Conservation (phyloP, 1,140 invertebrate species). For the Oncopodura yosiiana region DNA sequence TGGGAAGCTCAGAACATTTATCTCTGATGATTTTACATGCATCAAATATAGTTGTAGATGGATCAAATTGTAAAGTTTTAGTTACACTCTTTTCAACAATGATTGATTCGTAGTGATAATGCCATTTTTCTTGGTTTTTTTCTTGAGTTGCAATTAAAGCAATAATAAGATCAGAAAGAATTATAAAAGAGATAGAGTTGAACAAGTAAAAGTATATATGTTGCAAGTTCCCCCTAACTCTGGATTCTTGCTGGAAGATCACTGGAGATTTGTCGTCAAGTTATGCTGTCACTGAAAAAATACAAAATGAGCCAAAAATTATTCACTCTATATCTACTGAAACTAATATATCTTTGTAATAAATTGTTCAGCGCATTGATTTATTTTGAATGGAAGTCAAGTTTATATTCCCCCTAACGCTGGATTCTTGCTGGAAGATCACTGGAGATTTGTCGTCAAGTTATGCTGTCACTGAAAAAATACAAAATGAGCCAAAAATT, state of each 20-base stretch:
- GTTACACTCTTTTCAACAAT: conserved; percentile 85
- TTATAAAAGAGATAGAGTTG: too few species aligned
- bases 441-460: not conserved
- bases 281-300: not conserved
- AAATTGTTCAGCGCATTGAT: too few species aligned
- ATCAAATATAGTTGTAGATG: conserved; percentile 84
- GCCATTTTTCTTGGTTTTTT: conserved; percentile 50
- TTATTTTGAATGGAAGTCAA: too few species aligned
- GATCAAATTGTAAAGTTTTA: conserved; percentile 97
- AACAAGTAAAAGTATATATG: not conserved
- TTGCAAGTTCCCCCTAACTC: not conserved
- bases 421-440: not conserved
- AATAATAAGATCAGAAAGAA: not conserved
- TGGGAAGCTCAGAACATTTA: conserved; percentile 74
- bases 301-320: not conserved
- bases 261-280: not conserved
- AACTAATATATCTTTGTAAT: too few species aligned
- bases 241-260: not conserved
- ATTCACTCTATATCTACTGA: too few species aligned
- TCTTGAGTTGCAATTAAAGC: not conserved
- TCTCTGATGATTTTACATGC: conserved; percentile 89
- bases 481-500: not conserved
- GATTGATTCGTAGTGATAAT: conserved; percentile 84
- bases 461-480: not conserved
- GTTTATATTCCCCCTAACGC: not conserved